Evolutionary conservation across 2,888 invertebrate genomes (phyloP).

Genomic region (Chrysomela aeneicollis): DNA sequence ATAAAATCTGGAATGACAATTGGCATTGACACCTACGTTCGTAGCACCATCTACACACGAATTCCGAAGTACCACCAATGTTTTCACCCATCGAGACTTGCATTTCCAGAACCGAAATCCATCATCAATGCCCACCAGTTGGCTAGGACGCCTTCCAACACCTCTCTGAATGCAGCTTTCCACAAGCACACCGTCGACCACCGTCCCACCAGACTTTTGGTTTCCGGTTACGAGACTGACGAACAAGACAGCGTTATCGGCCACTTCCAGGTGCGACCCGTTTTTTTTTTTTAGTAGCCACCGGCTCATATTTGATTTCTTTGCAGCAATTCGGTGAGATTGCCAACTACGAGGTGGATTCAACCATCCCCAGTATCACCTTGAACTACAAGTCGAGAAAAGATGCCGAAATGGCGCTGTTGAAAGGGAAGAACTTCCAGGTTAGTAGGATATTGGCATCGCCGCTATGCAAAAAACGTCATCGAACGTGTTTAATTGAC

Average conservation of each 20-base stretch:
- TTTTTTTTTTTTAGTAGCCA: not conserved
- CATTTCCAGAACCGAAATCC: constrained; percentile 40
- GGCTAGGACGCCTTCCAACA: constrained; percentile 34
- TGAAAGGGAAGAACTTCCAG: constrained; percentile 79
- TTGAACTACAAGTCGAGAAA: constrained; percentile 79
- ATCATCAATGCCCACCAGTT: constrained; percentile 44
- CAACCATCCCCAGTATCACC: constrained; percentile 77
- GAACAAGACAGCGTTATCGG: constrained; percentile 81
- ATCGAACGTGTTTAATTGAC: too few relatives aligned
- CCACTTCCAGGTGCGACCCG: constrained; percentile 80
- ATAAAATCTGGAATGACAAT: too few relatives aligned
- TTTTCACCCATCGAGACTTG: too few relatives aligned
- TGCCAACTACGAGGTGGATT: constrained; percentile 78
- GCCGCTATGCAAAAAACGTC: too few relatives aligned
- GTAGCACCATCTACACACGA: too few relatives aligned
- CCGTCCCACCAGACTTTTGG: constrained; percentile 83
- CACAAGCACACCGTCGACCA: constrained; percentile 77
- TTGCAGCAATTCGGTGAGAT: constrained; percentile 87
- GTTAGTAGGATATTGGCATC: too few relatives aligned
- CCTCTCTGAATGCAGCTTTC: constrained; percentile 43
- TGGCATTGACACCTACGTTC: too few relatives aligned
- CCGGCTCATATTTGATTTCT: too few relatives aligned
- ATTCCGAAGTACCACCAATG: too few relatives aligned
- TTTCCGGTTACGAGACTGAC: constrained; percentile 86
- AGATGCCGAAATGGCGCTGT: constrained; percentile 80